Conservation (phyloP, 2,888 invertebrate genomes). For the Exephanes ischioxanthus region DNA sequence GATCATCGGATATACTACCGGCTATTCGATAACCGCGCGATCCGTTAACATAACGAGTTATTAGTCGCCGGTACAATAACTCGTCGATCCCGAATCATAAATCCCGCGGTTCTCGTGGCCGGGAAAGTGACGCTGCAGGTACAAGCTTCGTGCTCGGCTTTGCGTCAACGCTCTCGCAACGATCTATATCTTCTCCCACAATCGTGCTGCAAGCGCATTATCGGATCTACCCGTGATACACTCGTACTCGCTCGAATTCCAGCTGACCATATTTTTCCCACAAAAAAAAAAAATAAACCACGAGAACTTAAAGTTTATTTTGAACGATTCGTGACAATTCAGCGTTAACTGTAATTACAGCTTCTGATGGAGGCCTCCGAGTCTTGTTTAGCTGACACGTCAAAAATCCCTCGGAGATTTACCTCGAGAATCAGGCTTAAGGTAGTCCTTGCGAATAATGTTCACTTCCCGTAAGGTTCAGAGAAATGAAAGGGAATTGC, state of each 20-base stretch:
- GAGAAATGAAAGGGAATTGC: too few relatives aligned
- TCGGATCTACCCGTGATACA: constrained; percentile 70
- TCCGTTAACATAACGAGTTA: constrained; percentile 70
- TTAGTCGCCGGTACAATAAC: constrained; percentile 76
- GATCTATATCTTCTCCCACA: constrained; percentile 40
- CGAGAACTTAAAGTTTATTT: not conserved
- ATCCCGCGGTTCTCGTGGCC: constrained; percentile 50
- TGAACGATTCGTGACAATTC: too few relatives aligned
- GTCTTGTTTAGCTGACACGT: too few relatives aligned
- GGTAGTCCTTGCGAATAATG: too few relatives aligned
- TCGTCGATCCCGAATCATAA: constrained; percentile 73
- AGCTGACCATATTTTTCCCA: not conserved
- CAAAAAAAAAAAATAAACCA: not conserved
- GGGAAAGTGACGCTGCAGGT: constrained; percentile 5
- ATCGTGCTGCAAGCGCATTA: constrained; percentile 77
- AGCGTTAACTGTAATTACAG: too few relatives aligned
- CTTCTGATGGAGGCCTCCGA: too few relatives aligned
- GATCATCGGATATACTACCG: constrained; percentile 59
- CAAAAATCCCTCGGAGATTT: too few relatives aligned
- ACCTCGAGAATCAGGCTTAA: too few relatives aligned
- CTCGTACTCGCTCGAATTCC: not conserved
- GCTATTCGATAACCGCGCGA: constrained; percentile 63
- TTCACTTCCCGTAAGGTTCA: too few relatives aligned
- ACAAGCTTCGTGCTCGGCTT: constrained; percentile 16
- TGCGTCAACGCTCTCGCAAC: constrained; percentile 20